phyloP scores from a whole-genome alignment of 1,140 invertebrate genomes.

The Zaprionus vittiger region DNA sequence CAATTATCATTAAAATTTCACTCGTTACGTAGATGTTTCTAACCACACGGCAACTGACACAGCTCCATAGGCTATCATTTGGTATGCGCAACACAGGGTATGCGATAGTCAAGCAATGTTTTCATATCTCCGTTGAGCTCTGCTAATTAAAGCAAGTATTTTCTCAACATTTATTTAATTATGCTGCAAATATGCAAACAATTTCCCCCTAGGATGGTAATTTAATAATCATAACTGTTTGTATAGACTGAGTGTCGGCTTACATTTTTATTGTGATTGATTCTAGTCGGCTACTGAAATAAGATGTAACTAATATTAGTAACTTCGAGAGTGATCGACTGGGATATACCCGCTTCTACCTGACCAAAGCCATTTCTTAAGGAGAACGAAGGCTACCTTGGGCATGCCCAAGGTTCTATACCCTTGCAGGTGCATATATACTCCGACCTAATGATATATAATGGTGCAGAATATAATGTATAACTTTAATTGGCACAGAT shows the following conservation, averaged over 20 bases:
- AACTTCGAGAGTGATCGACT: no score
- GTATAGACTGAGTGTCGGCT: not conserved
- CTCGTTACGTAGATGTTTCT: not conserved
- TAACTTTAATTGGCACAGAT: no score
- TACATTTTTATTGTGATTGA: no score
- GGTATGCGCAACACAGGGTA: not conserved
- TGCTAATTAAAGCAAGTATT: not conserved
- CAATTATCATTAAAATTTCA: slow-evolving; percentile 44
- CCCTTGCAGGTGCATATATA: no score
- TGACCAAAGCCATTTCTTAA: no score
- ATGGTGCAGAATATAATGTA: no score
- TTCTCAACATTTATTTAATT: slow-evolving; percentile 2
- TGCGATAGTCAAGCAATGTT: not conserved
- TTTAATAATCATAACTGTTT: not conserved
- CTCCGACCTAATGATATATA: no score
- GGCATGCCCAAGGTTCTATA: no score
- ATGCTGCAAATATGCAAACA: not conserved
- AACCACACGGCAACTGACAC: not conserved
- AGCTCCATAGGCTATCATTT: not conserved
- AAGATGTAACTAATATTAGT: no score
- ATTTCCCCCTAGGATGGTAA: not conserved
- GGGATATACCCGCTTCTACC: no score
- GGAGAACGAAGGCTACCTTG: no score
- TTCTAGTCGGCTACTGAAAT: no score
- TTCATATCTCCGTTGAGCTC: not conserved